Conservation (phyloP, 2,888 invertebrate genomes). For the Dicranocentrus wangi region DNA sequence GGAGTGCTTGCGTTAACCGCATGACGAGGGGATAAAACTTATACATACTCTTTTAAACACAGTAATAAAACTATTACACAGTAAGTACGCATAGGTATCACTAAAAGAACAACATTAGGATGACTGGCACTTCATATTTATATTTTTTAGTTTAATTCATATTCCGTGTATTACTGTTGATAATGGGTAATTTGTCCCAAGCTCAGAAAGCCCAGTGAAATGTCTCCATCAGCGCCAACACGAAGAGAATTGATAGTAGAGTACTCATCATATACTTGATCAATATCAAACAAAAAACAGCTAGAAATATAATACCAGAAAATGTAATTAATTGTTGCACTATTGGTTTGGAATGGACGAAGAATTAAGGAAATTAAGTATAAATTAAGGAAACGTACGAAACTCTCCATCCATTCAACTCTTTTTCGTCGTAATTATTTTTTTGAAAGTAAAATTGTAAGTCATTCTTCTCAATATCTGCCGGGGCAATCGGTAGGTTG, state of each 20-base stretch:
- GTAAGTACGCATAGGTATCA: too few species aligned
- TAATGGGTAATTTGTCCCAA: constrained; percentile 67
- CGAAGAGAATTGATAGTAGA: constrained; percentile 59
- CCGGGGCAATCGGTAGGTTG: neutral
- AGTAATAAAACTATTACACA: too few species aligned
- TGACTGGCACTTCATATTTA: neutral
- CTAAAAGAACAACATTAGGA: too few species aligned
- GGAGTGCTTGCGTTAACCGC: too few species aligned
- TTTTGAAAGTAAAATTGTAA: constrained; percentile 67
- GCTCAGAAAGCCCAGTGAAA: constrained; percentile 65
- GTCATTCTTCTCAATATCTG: constrained; percentile 29
- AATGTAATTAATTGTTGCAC: neutral
- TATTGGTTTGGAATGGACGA: too few species aligned
- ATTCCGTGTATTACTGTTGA: constrained; percentile 32
- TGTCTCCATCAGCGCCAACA: constrained; percentile 64
- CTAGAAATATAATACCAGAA: constrained; percentile 15
- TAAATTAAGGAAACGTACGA: constrained; percentile 50
- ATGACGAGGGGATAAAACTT: too few species aligned
- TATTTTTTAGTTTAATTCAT: neutral
- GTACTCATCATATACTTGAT: constrained; percentile 64
- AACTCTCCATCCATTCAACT: constrained; percentile 65
- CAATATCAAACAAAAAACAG: constrained; percentile 66
- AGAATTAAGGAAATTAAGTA: neutral
- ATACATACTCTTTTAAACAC: too few species aligned
- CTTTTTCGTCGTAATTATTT: constrained; percentile 67